Conservation (phyloP, 2,888 invertebrate genomes). For the Mesorhabditis spiculigera region DNA sequence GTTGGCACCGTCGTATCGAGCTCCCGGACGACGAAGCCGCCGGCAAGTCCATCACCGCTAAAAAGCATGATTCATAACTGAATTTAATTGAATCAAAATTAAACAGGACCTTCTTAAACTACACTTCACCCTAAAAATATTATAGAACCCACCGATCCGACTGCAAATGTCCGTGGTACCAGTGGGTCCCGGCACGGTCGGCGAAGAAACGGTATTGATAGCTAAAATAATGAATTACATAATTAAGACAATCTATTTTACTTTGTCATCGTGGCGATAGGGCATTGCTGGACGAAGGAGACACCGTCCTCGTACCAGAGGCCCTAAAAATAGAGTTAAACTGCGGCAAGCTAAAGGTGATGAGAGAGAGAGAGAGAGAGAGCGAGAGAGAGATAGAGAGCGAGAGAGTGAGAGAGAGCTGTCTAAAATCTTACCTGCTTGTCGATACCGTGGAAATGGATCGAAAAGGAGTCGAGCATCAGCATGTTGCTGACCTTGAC, state of each 20-base stretch:
- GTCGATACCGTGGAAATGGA: conserved; percentile 53
- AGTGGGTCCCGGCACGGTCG: conserved; percentile 50
- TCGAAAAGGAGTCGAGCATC: conserved; percentile 40
- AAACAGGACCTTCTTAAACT: too few species aligned
- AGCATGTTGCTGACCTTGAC: conserved; percentile 46
- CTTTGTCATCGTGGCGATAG: conserved; percentile 40
- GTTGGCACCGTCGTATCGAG: conserved; percentile 22
- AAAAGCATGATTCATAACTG: not conserved
- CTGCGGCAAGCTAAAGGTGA: too few species aligned
- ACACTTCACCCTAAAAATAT: too few species aligned
- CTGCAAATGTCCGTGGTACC: conserved; percentile 51
- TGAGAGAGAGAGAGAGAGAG: too few species aligned
- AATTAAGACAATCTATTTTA: too few species aligned
- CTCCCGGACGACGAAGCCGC: conserved; percentile 37
- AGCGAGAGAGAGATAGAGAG: too few species aligned
- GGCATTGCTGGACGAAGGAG: conserved; percentile 52
- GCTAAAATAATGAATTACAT: conserved; percentile 22
- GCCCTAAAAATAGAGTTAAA: conserved; percentile 7
- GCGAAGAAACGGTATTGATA: conserved; percentile 53
- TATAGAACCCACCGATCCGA: conserved; percentile 25
- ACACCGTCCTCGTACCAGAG: conserved; percentile 53
- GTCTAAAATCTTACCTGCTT: conserved; percentile 22
- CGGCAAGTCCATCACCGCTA: conserved; percentile 48
- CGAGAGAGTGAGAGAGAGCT: too few species aligned
- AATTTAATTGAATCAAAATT: not conserved